Evolutionary conservation across 2,888 invertebrate genomes (phyloP), one percentile per base, ranked within the genome.

Genomic region (Drosophila putrida): DNA sequence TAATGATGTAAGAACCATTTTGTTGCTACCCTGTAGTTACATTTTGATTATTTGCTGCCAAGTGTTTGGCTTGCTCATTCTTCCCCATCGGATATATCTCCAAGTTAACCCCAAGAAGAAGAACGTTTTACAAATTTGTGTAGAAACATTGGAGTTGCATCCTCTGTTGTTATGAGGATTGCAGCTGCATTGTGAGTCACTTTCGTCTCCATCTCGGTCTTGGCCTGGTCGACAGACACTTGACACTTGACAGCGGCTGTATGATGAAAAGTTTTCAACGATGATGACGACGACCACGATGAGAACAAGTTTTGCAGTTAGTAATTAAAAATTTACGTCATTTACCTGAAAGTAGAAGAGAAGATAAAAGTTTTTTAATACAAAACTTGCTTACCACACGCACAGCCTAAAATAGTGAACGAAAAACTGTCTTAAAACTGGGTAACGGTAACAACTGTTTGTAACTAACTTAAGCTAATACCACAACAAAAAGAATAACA

Each of bases 271-370:
- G 49, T 86, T 84, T 85, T 75, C 47, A 58, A 60, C 41, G 36
- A 69, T 28, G 76, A 63, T 60, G 60, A 25, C 62, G 60, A 25
- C 62, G 36, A 64, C 33, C 50, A 53, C 35, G 55, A 51, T 60
- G 72, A 60, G 69, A 62, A 71, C 80, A 82, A 83, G 68, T 83
- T 83, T 74, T 79, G 62, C 74, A 78, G 86, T 75, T 65, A 66
- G 86, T 83, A 83, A 83, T 83, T 84, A 84, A 84, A 84, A 84
- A 84, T 84, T 78, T 86, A 84, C 86, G 83, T 86, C 86, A 88
- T 88, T 83, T 83, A 83, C 88, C 83, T 84, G 88, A 53, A 87
- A 87, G 87, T 71, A 83, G 71, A 87, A 67, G 43, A 70, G 61
- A 77, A 80, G 71, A 72, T 68, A 78, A 75, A 84, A 84, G 70